Conservation (phyloP, 2,797 vertebrate genomes). For the Garrulus glandarius region DNA sequence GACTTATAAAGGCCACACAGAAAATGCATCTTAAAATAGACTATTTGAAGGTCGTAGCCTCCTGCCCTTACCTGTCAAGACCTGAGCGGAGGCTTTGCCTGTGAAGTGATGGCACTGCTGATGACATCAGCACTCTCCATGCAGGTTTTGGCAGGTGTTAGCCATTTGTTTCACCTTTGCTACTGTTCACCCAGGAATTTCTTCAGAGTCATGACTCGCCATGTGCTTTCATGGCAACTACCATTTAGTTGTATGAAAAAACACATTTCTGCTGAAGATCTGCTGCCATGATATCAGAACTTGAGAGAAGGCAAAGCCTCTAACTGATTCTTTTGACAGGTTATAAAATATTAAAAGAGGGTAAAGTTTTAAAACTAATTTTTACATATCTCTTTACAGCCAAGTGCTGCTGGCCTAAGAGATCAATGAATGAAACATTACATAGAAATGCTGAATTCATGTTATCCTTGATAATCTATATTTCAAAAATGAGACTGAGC, state of each 20-base stretch:
- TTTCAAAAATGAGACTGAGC: constrained; percentile 72
- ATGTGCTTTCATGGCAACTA: constrained; percentile 63
- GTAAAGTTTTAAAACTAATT: constrained; percentile 73
- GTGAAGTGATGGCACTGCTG: constrained; percentile 55
- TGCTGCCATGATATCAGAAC: background rate
- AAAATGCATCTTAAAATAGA: constrained; percentile 67
- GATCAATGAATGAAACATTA: constrained; percentile 79
- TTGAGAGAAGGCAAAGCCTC: constrained; percentile 55
- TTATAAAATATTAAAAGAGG: constrained; percentile 72
- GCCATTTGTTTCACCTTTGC: constrained; percentile 58
- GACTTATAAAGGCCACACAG: constrained; percentile 46
- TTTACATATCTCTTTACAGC: constrained; percentile 62
- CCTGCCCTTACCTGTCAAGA: constrained; percentile 63
- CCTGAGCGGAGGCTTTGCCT: constrained; percentile 34
- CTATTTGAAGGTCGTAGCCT: constrained; percentile 59
- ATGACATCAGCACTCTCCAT: constrained; percentile 67
- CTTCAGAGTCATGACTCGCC: constrained; percentile 57
- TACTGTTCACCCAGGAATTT: constrained; percentile 70
- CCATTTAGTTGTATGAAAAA: constrained; percentile 45
- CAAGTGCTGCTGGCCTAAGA: constrained; percentile 49
- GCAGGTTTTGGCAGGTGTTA: constrained; percentile 63
- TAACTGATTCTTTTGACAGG: constrained; percentile 51
- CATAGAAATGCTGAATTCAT: constrained; percentile 76
- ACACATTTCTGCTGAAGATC: constrained; percentile 33
- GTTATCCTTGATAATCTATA: constrained; percentile 74